Evolutionary conservation across 2,797 vertebrate genomes (phyloP), one percentile per base, ranked within the genome.

Genomic region (Phalanger gymnotis): DNA sequence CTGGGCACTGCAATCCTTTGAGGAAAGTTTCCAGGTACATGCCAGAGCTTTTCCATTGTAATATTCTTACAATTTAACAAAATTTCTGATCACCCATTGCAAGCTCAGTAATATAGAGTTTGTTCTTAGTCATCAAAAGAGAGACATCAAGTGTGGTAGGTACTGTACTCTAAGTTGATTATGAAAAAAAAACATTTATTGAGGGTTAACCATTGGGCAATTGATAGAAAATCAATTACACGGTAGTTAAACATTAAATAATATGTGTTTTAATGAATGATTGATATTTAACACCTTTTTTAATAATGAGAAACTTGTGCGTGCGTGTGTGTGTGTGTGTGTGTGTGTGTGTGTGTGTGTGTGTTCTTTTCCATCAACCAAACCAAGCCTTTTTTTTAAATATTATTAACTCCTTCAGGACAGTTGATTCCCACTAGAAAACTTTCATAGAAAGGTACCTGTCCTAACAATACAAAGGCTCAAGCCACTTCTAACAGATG

Each of bases 261-360:
- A 96, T 98, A 97, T 93, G 92, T 98, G 91, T 97, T 97, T 96
- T 97, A 97, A 95, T 97, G 97, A 97, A 96, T 94, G 97, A 94
- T 97, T 97, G n/a, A 58, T 95, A 96, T 96, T 97, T 96, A 98
- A 94, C 61, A 96, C 93, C 95, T 96, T 94, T 97, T 96, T 96
- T 89, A 96, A 95, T 96, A 96, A 97, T 94, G 96, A 87, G n/a
- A 56, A 54, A 28, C 53, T 6, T 87, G 40, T 28, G 16, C 22
- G n/a, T 51, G 12, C 93, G 51, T 94, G 58, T 94, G 5, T n/a
- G 25, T 11, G 9, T 90, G 51, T 66, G 14, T 53, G 28, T 93
- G 57, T 92, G 56, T 73, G 53, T 51, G 7, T 13, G 89, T 91
- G 66, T 92, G 73, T 56, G 14, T 34, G 55, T 53, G 12, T 95